Base-by-base conservation (phyloP, 2,797 vertebrate species). In the Oophaga sylvatica region DNA sequence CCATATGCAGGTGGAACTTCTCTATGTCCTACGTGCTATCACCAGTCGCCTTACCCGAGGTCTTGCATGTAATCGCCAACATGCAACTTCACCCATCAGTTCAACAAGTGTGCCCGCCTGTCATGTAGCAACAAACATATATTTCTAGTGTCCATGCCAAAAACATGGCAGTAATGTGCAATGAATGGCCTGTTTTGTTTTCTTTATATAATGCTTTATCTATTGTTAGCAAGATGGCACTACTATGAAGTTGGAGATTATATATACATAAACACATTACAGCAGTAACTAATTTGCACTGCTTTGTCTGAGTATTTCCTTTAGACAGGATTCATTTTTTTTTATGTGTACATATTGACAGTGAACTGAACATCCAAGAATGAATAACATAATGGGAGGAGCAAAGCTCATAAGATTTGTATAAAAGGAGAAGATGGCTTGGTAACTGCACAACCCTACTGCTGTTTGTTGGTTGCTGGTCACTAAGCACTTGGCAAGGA, bases 1-100 rank as follows among this genome's bases (percentile, higher is more conserved):
- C 11, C 95, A 95, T 67, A 96, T 96, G 96, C 96, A 96, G 84
- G 96, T 96, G 0, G 95, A 97, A 91, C 95, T 96, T 59, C 96
- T 96, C 7, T 96, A 96, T 0, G 96, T 94, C 67, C 95, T 96
- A 81, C 95, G 95, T 83, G 96, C 96, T 91, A 96, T 96, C 91
- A 95, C 95, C 81, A 93, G 92, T 77, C 94, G 96, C 90, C 90
- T 96, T 92, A 96, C 95, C 93, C 96, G 95, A 96, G 89, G 0
- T 70, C 89, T 0, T 6, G 85, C 85, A 84, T 85, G 84, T 84
- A 82, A 90, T 89, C 90, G n/a, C 67, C 17, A 84, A 60, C 91
- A 91, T 89, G 91, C 93, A 92, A 92, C 91, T 92, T 92, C 57
- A 76, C 10, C 62, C 68, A 92, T 0, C 63, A 92, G 90, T 35